These are phyloP conservation scores for Drosophila mayaguana DNA, from an alignment of 2,888 invertebrate genomes.

Conservation along the genomic window DNA sequence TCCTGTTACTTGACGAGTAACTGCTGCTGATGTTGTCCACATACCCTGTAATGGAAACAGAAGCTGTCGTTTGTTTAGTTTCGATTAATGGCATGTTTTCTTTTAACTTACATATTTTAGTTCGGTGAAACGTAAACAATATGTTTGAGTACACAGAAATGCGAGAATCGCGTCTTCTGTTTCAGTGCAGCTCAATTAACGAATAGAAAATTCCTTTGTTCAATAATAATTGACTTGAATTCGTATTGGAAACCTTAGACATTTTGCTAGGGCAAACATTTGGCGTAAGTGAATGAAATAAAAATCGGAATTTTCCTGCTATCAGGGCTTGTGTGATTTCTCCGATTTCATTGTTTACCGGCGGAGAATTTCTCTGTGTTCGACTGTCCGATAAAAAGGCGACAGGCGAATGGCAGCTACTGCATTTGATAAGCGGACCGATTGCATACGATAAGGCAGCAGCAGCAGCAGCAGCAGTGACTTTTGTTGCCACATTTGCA, in stretches of 20 bases:
- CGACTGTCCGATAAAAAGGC: conserved; percentile 4
- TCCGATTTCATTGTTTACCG: conserved; percentile 18
- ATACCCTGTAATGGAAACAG: not conserved
- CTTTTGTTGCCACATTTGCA: conserved; percentile 6
- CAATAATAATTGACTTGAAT: not conserved
- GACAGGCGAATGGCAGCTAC: conserved; percentile 6
- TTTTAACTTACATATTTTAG: not conserved
- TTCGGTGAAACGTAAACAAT: not conserved
- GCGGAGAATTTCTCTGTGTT: conserved; percentile 8
- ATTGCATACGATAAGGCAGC: conserved; percentile 43
- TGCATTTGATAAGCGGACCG: conserved; percentile 31
- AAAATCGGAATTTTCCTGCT: not conserved
- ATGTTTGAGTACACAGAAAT: not conserved
- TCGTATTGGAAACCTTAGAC: conserved; percentile 7
- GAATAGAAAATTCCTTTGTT: not conserved
- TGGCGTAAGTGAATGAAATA: not conserved
- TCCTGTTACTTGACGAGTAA: not conserved
- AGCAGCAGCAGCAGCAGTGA: not conserved
- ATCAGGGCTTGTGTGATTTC: conserved; percentile 1
- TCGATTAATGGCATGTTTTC: not conserved
- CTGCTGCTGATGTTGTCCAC: not conserved
- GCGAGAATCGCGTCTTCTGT: not conserved
- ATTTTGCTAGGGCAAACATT: not conserved
- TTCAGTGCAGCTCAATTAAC: not conserved
- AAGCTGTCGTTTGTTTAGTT: not conserved